Conservation (phyloP, 2,113 vertebrate species). For the Tragelaphus imberbis region DNA sequence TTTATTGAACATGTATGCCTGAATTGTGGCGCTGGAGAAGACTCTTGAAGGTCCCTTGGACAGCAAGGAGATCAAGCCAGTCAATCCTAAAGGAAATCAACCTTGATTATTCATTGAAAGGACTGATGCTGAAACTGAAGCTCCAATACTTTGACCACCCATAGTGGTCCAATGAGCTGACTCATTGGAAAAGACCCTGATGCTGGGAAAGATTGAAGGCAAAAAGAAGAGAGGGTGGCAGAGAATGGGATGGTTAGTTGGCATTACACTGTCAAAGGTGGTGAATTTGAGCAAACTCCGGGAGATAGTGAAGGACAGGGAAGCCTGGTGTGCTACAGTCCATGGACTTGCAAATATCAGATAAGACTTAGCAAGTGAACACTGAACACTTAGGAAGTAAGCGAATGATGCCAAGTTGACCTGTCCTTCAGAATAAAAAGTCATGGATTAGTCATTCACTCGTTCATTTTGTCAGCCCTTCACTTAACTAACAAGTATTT, state of each 20-base stretch:
- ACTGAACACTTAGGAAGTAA: not conserved
- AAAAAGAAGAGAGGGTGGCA: not conserved
- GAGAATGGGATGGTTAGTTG: not conserved
- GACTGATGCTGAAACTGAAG: not conserved
- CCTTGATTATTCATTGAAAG: not conserved
- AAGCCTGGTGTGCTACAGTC: not conserved
- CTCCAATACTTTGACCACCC: not conserved
- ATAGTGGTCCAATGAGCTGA: not conserved
- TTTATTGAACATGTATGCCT: not conserved
- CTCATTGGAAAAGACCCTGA: not conserved
- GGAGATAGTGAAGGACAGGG: not conserved
- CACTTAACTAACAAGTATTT: not conserved
- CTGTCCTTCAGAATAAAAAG: not conserved
- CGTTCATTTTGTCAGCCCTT: not conserved
- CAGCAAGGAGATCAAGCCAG: not conserved
- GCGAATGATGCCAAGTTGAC: not conserved
- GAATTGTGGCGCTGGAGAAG: not conserved
- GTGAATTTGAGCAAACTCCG: not conserved
- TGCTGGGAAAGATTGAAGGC: not conserved
- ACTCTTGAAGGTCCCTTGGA: not conserved
- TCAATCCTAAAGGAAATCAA: not conserved
- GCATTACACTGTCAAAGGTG: not conserved
- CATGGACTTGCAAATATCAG: not conserved
- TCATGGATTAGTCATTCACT: not conserved
- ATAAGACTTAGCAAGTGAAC: not conserved